Evolutionary conservation across 2,888 invertebrate genomes (phyloP).

Genomic region (Cerastis leucographa): DNA sequence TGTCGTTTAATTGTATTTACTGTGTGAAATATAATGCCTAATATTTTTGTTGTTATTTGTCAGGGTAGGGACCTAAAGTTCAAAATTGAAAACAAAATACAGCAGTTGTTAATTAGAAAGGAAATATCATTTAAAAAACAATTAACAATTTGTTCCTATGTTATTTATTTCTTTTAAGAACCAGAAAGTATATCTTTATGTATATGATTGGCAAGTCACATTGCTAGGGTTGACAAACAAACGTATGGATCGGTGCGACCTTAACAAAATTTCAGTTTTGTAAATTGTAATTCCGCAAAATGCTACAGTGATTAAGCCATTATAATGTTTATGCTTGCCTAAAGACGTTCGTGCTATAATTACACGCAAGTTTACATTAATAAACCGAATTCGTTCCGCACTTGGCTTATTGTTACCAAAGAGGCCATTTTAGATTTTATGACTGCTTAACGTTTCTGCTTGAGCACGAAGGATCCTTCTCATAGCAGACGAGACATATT

Average conservation of each 20-base stretch:
- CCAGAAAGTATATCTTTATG: not conserved
- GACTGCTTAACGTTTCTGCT: conserved; percentile 54
- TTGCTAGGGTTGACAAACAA: not conserved
- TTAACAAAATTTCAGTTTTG: conserved; percentile 7
- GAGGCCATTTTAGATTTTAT: conserved; percentile 62
- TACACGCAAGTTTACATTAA: conserved; percentile 38
- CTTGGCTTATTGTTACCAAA: conserved; percentile 47
- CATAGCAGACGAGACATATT: conserved; percentile 69
- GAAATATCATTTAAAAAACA: not conserved
- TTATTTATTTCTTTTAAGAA: not conserved
- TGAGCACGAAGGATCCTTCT: conserved; percentile 47
- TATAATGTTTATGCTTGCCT: conserved; percentile 35
- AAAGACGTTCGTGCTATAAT: conserved; percentile 37
- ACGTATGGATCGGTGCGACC: not conserved
- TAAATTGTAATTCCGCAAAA: conserved; percentile 33
- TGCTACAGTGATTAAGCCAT: conserved; percentile 26
- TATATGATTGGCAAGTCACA: not conserved
- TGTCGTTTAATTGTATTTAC: conserved; percentile 33
- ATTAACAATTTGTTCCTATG: not conserved
- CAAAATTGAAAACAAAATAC: not conserved
- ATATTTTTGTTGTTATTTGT: conserved; percentile 14
- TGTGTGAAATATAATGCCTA: conserved; percentile 23
- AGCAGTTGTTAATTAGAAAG: not conserved
- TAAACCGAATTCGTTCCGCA: conserved; percentile 46
- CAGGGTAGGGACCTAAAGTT: not conserved